Conservation (phyloP, 2,888 invertebrate genomes). For the Troides aeacus region DNA sequence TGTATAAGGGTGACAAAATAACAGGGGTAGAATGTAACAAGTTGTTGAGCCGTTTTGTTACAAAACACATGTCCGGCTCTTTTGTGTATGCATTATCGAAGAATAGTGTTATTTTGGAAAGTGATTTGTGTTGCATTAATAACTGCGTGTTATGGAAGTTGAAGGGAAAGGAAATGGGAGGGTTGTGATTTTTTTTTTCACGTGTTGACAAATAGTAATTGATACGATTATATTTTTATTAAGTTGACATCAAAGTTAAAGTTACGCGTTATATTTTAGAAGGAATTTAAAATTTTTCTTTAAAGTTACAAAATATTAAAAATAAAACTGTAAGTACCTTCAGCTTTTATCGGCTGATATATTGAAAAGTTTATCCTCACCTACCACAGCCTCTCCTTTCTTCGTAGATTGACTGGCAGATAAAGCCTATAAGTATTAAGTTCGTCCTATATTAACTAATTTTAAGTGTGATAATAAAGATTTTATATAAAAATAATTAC, state of each 20-base stretch:
- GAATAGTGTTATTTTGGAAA: slow-evolving; percentile 47
- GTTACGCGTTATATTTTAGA: background rate
- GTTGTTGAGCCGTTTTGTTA: slow-evolving; percentile 67
- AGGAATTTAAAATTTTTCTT: background rate
- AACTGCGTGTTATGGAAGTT: slow-evolving; percentile 38
- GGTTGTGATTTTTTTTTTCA: slow-evolving; percentile 30
- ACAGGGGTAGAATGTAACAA: slow-evolving; percentile 50
- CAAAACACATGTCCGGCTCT: slow-evolving; percentile 53
- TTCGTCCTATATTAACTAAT: too few relatives aligned
- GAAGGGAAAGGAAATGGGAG: slow-evolving; percentile 37
- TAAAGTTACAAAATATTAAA: too few relatives aligned
- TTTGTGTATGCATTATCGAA: slow-evolving; percentile 55
- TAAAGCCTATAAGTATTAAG: too few relatives aligned
- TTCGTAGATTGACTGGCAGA: too few relatives aligned
- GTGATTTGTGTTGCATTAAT: slow-evolving; percentile 34
- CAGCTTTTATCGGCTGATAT: too few relatives aligned
- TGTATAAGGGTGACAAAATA: slow-evolving; percentile 48
- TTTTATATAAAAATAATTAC: too few relatives aligned
- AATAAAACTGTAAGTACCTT: too few relatives aligned
- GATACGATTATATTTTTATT: background rate
- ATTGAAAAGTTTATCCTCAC: too few relatives aligned
- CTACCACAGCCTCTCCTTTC: too few relatives aligned
- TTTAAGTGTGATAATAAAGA: too few relatives aligned
- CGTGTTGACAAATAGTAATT: slow-evolving; percentile 6
- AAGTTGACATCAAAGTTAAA: background rate